These are phyloP conservation scores for Nineta flava DNA, from an alignment of 2,888 invertebrate genomes.

Conservation along the genomic window DNA sequence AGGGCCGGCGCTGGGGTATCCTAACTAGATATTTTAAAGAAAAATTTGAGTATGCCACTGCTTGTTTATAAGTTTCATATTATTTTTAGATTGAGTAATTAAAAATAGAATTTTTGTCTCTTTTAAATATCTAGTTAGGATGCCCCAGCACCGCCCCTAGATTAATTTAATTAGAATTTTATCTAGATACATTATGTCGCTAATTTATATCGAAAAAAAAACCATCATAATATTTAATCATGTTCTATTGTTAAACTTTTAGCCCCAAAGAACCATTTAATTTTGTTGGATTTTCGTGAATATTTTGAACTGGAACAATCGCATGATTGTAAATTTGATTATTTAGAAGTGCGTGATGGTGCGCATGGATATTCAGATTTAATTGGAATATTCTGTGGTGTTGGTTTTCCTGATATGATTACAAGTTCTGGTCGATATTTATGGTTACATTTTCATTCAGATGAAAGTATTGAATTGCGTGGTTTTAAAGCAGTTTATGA, in stretches of 20 bases:
- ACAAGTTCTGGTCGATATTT: slow-evolving; percentile 56
- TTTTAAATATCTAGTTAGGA: no score
- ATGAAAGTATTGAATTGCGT: slow-evolving; percentile 60
- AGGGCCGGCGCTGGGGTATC: no score
- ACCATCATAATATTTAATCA: no score
- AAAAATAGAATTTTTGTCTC: no score
- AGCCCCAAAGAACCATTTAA: slow-evolving; percentile 43
- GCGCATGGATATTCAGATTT: slow-evolving; percentile 55
- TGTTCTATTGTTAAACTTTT: slow-evolving; percentile 11
- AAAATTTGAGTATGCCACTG: no score
- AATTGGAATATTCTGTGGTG: slow-evolving; percentile 54
- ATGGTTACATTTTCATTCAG: slow-evolving; percentile 66
- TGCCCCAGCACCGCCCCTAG: no score
- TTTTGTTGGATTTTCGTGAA: slow-evolving; percentile 67
- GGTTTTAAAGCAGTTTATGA: slow-evolving; percentile 67
- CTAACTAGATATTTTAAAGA: no score
- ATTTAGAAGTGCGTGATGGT: slow-evolving; percentile 68
- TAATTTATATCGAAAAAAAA: no score
- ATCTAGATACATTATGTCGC: no score
- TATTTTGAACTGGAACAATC: slow-evolving; percentile 55
- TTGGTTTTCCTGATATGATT: slow-evolving; percentile 49
- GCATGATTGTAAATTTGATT: slow-evolving; percentile 61
- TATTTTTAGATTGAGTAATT: no score
- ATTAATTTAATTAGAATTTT: no score
- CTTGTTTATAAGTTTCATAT: no score